phyloP scores from a whole-genome alignment of 37 sponge, comb jelly and placozoan genomes.

The Agelas oroides region DNA sequence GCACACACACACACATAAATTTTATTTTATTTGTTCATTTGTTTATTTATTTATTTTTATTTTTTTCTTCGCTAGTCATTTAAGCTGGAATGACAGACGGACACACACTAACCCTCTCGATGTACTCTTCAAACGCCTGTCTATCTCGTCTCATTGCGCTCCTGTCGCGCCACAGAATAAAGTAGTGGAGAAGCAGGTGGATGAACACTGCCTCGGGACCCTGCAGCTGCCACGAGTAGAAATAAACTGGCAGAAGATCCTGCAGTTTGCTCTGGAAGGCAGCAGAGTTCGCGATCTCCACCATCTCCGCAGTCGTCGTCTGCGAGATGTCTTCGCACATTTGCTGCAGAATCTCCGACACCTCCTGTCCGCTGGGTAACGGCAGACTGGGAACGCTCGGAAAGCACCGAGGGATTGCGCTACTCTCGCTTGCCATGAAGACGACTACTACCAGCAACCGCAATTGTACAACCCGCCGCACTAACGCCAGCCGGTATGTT shows the following conservation, averaged over 20 bases:
- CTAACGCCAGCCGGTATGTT: too few relatives aligned
- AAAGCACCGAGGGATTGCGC: too few relatives aligned
- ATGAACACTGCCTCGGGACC: conserved; percentile 13
- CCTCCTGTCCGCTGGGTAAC: too few relatives aligned
- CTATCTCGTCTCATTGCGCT: background rate
- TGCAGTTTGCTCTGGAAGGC: conserved; percentile 10
- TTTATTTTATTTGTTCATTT: too few relatives aligned
- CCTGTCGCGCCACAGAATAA: conserved; percentile 13
- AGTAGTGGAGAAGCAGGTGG: conserved; percentile 31
- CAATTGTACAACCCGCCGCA: too few relatives aligned
- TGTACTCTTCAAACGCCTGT: conserved; percentile 26
- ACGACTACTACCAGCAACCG: too few relatives aligned
- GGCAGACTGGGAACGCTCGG: too few relatives aligned
- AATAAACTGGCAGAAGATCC: conserved; percentile 23
- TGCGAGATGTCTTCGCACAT: background rate
- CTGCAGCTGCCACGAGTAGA: conserved; percentile 19
- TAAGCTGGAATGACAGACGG: too few relatives aligned
- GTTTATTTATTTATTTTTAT: too few relatives aligned
- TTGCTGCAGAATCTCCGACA: background rate
- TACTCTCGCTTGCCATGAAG: too few relatives aligned
- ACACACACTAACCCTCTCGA: conserved; percentile 8
- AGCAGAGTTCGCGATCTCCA: conserved; percentile 4
- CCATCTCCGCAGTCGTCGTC: background rate
- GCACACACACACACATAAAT: too few relatives aligned
- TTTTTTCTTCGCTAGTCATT: too few relatives aligned